Evolutionary conservation across 1,140 invertebrate genomes (phyloP).

Genomic region (Lineus longissimus): DNA sequence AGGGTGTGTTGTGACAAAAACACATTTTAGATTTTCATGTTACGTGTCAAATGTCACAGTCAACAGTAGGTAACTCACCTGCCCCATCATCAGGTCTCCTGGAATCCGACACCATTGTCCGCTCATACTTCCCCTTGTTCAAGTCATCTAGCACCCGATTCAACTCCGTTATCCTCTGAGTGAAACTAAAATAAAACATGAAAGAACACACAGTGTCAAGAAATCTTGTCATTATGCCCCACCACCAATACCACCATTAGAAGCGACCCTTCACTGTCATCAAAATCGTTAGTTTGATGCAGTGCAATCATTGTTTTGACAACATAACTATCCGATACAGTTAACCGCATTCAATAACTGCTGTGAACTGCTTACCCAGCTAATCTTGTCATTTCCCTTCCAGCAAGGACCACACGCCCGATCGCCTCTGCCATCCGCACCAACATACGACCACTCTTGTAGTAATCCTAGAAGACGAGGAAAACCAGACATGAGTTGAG

Average conservation of each 20-base stretch:
- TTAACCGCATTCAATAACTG: not conserved
- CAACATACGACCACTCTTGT: slow-evolving; percentile 94
- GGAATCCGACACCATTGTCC: slow-evolving; percentile 71
- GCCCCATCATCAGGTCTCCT: too few relatives aligned
- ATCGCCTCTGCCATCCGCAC: slow-evolving; percentile 96
- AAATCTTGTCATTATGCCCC: not conserved
- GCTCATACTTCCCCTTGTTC: slow-evolving; percentile 77
- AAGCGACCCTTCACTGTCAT: too few relatives aligned
- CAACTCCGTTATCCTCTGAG: slow-evolving; percentile 86
- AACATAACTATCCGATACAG: too few relatives aligned
- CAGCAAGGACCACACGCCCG: slow-evolving; percentile 86
- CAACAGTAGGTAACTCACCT: too few relatives aligned
- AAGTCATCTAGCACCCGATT: slow-evolving; percentile 80
- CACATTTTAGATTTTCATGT: too few relatives aligned
- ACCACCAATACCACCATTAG: too few relatives aligned
- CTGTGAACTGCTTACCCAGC: slow-evolving; percentile 63
- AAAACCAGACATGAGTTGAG: too few relatives aligned
- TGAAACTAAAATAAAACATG: slow-evolving; percentile 61
- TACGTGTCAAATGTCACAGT: too few relatives aligned
- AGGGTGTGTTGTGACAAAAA: too few relatives aligned
- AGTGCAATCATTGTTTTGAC: too few relatives aligned
- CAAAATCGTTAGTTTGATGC: too few relatives aligned
- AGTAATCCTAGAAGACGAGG: slow-evolving; percentile 70
- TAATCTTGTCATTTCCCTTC: slow-evolving; percentile 86
- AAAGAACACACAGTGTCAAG: not conserved